These are phyloP conservation scores for Spisula subtruncata DNA, from an alignment of 2,888 invertebrate genomes.

Conservation along the genomic window DNA sequence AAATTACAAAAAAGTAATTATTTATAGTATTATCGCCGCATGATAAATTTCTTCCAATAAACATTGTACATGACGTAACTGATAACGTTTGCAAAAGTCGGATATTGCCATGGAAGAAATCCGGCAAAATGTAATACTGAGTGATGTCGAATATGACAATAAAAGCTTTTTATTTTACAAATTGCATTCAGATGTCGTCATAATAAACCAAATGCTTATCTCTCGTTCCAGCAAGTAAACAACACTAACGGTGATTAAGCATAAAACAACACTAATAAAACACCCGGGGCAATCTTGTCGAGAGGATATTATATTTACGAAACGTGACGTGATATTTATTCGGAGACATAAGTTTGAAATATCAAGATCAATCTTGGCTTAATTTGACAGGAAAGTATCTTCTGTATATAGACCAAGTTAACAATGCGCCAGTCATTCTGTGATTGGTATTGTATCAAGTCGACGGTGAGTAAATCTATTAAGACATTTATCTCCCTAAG, in stretches of 20 bases:
- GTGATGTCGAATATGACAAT: background rate
- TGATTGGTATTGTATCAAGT: background rate
- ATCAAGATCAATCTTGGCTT: background rate
- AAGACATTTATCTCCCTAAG: background rate
- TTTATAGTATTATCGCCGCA: background rate
- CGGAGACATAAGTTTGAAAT: background rate
- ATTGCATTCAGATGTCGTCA: background rate
- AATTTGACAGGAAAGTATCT: background rate
- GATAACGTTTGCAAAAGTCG: background rate
- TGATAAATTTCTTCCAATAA: constrained; percentile 9
- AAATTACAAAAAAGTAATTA: background rate
- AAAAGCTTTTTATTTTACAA: constrained; percentile 1
- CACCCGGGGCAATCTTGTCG: background rate
- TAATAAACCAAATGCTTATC: constrained; percentile 2
- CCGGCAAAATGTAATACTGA: background rate
- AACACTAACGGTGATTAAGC: background rate
- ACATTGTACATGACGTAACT: background rate
- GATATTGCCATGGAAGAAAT: background rate
- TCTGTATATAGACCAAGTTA: no score
- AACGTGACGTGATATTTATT: background rate
- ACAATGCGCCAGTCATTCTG: background rate
- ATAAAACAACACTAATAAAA: constrained; percentile 3
- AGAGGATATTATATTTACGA: background rate
- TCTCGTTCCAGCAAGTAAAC: background rate
- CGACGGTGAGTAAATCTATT: background rate